Conservation (phyloP, 1,140 invertebrate species). For the Drosophila varians region DNA sequence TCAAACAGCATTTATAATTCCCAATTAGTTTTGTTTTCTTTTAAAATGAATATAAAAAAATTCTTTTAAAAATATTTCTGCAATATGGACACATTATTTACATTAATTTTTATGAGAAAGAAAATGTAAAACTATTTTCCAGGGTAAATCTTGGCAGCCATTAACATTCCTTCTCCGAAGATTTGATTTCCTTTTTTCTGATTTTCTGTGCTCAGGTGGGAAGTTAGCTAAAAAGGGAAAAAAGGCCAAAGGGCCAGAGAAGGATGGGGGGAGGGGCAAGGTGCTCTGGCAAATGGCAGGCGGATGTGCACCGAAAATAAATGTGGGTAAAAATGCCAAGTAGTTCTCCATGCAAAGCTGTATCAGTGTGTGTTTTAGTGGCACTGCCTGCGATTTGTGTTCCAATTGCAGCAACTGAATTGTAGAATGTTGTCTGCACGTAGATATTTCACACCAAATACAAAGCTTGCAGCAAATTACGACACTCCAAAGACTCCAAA, state of each 20-base stretch:
- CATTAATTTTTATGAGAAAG: too few species aligned
- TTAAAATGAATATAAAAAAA: too few species aligned
- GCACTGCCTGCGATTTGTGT: constrained; percentile 1
- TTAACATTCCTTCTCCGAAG: background rate
- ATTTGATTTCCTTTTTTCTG: constrained; percentile 5
- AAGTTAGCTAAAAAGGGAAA: background rate
- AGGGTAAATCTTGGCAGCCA: background rate
- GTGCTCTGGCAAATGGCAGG: constrained; percentile 52
- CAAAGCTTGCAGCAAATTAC: constrained; percentile 40
- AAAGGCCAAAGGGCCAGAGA: background rate
- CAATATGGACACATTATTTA: too few species aligned
- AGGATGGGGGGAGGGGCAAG: constrained; percentile 4
- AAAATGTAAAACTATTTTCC: background rate
- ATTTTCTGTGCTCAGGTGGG: constrained; percentile 15
- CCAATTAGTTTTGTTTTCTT: too few species aligned
- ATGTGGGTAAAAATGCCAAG: constrained; percentile 74
- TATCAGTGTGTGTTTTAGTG: constrained; percentile 5
- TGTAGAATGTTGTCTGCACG: constrained; percentile 43
- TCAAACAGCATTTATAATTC: too few species aligned
- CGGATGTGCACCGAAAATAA: constrained; percentile 78
- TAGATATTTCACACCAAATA: constrained; percentile 64
- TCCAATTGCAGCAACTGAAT: constrained; percentile 13
- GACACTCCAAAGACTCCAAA: background rate
- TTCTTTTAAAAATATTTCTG: too few species aligned
- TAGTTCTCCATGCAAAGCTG: too few species aligned